Conservation (phyloP, 1,140 invertebrate genomes). For the Vanessa tameamea region DNA sequence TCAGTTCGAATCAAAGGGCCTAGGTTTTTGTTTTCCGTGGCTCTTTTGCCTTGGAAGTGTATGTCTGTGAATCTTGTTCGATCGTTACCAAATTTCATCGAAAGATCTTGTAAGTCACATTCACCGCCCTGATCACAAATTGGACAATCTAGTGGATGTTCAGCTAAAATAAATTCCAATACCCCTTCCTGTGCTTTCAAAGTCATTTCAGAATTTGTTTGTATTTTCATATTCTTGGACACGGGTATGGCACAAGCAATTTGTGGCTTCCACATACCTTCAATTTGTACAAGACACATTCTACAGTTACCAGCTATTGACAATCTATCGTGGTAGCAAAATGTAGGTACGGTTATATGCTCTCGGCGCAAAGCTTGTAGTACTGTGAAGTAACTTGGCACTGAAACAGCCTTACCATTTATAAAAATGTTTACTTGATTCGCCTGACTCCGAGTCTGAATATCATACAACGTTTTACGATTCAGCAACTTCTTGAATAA, state of each 20-base stretch:
- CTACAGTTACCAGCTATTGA: conserved; percentile 90
- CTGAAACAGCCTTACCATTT: conserved; percentile 58
- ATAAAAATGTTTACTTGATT: conserved; percentile 55
- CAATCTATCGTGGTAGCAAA: conserved; percentile 85
- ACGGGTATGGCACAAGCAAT: conserved; percentile 91
- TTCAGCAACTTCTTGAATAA: conserved; percentile 13
- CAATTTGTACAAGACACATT: conserved; percentile 91
- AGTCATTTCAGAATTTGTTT: conserved; percentile 85
- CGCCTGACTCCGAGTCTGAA: not conserved
- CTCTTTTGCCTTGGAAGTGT: conserved; percentile 93
- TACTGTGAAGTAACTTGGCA: conserved; percentile 64
- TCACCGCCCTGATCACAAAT: conserved; percentile 99
- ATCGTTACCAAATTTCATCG: conserved; percentile 98
- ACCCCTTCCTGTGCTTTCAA: conserved; percentile 94
- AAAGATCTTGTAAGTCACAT: conserved; percentile 98
- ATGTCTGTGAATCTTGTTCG: conserved; percentile 96
- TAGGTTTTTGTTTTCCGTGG: conserved; percentile 89
- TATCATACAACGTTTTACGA: conserved; percentile 3
- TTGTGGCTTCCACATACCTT: conserved; percentile 87
- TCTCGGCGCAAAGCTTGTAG: conserved; percentile 60
- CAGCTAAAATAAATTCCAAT: conserved; percentile 98
- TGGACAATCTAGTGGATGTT: conserved; percentile 99
- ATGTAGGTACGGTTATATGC: conserved; percentile 55
- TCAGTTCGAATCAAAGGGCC: conserved; percentile 89
- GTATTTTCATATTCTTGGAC: conserved; percentile 86